Evolutionary conservation across 2,888 invertebrate genomes (phyloP).

Genomic region (Gastracanthus pulcherrimus): DNA sequence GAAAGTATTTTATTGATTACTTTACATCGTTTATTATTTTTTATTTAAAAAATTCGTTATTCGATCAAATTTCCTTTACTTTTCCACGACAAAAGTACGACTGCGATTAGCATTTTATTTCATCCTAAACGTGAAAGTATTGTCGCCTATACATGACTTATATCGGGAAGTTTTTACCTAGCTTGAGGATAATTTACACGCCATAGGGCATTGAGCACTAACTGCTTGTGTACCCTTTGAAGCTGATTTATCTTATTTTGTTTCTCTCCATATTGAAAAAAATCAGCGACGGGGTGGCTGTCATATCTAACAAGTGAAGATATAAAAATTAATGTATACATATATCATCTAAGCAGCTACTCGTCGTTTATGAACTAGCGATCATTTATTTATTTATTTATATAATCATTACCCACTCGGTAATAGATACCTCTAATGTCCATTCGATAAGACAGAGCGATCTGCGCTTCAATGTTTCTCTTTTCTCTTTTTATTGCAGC

Average conservation of each 20-base stretch:
- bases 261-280: conserved; percentile 1
- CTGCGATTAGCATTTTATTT: conserved; percentile 45
- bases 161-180: conserved; percentile 52
- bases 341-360: conserved; percentile 70
- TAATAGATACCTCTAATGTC: conserved; percentile 64
- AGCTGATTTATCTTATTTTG: conserved; percentile 31
- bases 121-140: conserved; percentile 53
- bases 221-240: conserved; percentile 12
- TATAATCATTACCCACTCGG: conserved; percentile 69
- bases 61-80: conserved; percentile 33
- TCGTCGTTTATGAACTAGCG: conserved; percentile 71
- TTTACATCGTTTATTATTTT: conserved; percentile 34
- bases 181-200: conserved; percentile 52
- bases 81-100: conserved; percentile 46
- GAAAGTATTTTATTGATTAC: conserved; percentile 39
- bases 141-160: conserved; percentile 54
- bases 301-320: conserved; percentile 71
- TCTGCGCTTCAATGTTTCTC: conserved; percentile 68
- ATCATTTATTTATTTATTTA: conserved; percentile 71
- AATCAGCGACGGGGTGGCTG: conserved; percentile 51
- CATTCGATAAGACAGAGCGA: conserved; percentile 69
- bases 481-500: conserved; percentile 68
- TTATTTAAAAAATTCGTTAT: conserved; percentile 45
- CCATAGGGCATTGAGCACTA: conserved; percentile 19
- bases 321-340: conserved; percentile 72